These are phyloP conservation scores for Zingel zingel DNA, from an alignment of 2,113 vertebrate genomes.

Conservation along the genomic window DNA sequence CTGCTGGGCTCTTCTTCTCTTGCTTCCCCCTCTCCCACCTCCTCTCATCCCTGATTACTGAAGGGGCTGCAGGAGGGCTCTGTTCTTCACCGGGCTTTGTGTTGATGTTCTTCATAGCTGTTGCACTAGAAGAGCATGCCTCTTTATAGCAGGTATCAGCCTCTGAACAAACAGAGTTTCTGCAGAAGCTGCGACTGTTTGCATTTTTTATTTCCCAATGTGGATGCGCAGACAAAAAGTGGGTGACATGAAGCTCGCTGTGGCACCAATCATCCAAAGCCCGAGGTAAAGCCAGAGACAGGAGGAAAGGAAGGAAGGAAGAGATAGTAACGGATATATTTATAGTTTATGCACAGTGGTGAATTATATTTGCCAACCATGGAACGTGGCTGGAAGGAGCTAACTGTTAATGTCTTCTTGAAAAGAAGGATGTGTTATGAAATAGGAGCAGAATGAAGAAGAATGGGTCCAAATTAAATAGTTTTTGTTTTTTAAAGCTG, in stretches of 20 bases:
- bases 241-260: slow-evolving; percentile 41
- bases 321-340: slow-evolving; percentile 51
- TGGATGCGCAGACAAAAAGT: slow-evolving; percentile 47
- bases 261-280: slow-evolving; percentile 61
- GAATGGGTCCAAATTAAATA: slow-evolving; percentile 40
- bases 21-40: slow-evolving; percentile 29
- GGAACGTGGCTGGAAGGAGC: slow-evolving; percentile 52
- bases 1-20: slow-evolving; percentile 35
- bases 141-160: slow-evolving; percentile 8
- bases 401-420: slow-evolving; percentile 8
- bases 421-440: slow-evolving; percentile 41
- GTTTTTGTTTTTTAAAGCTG: background rate
- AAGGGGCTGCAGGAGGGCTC: slow-evolving; percentile 63
- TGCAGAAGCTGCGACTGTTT: slow-evolving; percentile 38
- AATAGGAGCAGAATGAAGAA: slow-evolving; percentile 22
- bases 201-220: slow-evolving; percentile 35
- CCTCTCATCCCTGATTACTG: slow-evolving; percentile 71
- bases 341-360: slow-evolving; percentile 58
- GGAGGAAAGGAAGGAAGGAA: slow-evolving; percentile 28
- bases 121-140: slow-evolving; percentile 32
- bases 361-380: slow-evolving; percentile 61
- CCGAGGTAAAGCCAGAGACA: slow-evolving; percentile 55
- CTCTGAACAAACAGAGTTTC: slow-evolving; percentile 38
- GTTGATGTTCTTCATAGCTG: slow-evolving; percentile 56
- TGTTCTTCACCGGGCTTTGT: slow-evolving; percentile 55